Percentiles rank a stretch among this genome's conserved stretches.
Conservation (phyloP, 2,797 vertebrate species). For the Luscinia megarhynchos region DNA sequence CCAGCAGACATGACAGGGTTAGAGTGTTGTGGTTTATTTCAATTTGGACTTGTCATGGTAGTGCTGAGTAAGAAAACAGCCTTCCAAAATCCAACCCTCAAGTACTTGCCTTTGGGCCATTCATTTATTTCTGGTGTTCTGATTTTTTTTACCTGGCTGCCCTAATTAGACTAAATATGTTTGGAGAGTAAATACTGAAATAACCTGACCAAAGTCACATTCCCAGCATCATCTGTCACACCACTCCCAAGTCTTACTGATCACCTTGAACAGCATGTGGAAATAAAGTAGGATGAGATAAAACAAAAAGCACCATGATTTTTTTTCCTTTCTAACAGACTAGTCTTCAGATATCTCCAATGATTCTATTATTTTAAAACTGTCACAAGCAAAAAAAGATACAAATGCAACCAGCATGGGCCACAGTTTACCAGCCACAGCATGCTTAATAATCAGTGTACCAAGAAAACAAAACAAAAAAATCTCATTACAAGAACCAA, state of each 20-base stretch:
- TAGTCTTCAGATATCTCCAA: constrained; percentile 6
- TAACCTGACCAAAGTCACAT: not conserved
- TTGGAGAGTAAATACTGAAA: constrained; percentile 17
- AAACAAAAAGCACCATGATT: constrained; percentile 25
- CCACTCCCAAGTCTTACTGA: not conserved
- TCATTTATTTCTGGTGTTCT: not conserved
- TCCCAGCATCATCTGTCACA: not conserved
- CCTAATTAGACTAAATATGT: not conserved
- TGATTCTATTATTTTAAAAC: constrained; percentile 30
- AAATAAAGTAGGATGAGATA: constrained; percentile 39
- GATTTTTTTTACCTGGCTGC: not conserved
- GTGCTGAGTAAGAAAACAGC: not conserved
- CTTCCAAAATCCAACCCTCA: not conserved
- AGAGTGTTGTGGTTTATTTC: not conserved
- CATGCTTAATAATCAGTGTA: not conserved
- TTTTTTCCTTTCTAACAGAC: constrained; percentile 39
- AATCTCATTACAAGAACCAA: not conserved
- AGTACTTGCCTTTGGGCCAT: not conserved
- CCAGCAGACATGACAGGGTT: fast-evolving
- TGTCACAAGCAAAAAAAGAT: constrained; percentile 14
- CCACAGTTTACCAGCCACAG: not conserved
- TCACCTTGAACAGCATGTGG: not conserved
- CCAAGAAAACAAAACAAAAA: not conserved
- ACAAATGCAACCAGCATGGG: not conserved
- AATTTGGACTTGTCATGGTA: not conserved